A percentile compares a stretch with the other conserved stretches of the same genome.
Evolutionary conservation across 2,797 vertebrate genomes (phyloP).

Genomic region (Pseudotriccus pelzelni): DNA sequence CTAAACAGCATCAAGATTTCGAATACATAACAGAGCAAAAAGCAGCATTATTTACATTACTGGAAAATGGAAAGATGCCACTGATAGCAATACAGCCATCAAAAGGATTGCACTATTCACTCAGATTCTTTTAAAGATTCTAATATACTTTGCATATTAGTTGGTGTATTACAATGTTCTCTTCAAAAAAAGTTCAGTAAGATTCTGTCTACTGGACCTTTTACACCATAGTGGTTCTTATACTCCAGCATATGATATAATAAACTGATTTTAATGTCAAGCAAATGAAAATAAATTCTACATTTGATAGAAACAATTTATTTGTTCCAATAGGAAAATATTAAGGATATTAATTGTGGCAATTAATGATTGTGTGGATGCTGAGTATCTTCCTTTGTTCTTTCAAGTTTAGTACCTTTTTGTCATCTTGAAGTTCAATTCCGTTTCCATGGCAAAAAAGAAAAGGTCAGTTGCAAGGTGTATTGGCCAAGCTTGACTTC

Average conservation of each 20-base stretch:
- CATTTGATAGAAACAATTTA: not conserved
- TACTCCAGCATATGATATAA: not conserved
- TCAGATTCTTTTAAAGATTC: not conserved
- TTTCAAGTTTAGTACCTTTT: slow-evolving; percentile 12
- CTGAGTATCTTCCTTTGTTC: not conserved
- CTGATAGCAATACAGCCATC: not conserved
- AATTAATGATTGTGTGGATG: not conserved
- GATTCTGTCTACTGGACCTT: not conserved
- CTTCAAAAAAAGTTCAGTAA: not conserved
- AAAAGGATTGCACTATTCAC: not conserved
- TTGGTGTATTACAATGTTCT: not conserved
- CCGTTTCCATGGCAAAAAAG: slow-evolving; percentile 10
- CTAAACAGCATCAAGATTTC: not conserved
- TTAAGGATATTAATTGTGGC: not conserved
- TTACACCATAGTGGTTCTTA: not conserved
- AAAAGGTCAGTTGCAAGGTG: slow-evolving; percentile 31
- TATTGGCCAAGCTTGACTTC: not conserved
- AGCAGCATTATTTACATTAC: not conserved
- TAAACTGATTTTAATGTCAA: not conserved
- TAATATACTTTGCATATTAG: not conserved
- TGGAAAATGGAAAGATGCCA: not conserved
- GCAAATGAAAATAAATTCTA: not conserved
- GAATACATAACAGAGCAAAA: not conserved
- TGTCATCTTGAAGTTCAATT: not conserved
- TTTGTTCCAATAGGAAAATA: not conserved